These are phyloP conservation scores for Papilio polytes DNA, from an alignment of 1,140 invertebrate genomes.

Conservation along the genomic window DNA sequence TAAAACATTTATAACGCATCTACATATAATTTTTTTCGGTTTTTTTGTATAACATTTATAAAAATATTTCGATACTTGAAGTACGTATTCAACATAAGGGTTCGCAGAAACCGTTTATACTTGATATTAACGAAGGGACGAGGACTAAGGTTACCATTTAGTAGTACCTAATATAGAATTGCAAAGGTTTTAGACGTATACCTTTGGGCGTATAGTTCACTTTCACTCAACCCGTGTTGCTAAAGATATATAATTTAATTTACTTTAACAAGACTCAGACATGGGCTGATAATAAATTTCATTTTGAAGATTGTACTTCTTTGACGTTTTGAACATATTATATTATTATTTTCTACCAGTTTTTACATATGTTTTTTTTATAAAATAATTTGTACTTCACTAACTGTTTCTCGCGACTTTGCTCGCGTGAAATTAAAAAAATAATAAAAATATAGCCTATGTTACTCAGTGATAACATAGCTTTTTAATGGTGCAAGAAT, in stretches of 20 bases:
- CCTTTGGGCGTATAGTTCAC: constrained; percentile 3
- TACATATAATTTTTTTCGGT: no score
- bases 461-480: no score
- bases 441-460: no score
- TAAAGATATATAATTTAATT: constrained; percentile 19
- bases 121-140: constrained; percentile 26
- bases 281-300: not conserved
- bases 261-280: not conserved
- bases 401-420: no score
- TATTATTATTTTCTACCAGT: not conserved
- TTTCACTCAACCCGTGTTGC: not conserved
- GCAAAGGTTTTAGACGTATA: constrained; percentile 20
- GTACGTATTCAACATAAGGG: not conserved
- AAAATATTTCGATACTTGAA: not conserved
- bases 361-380: no score
- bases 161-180: constrained; percentile 27
- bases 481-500: no score
- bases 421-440: no score
- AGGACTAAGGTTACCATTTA: constrained; percentile 12
- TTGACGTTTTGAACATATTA: not conserved
- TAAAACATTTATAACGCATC: no score
- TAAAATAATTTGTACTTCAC: no score
- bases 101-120: not conserved
- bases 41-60: not conserved
- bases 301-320: not conserved